phyloP scores from a whole-genome alignment of 2,797 vertebrate species.

The Rallus crepitans region DNA sequence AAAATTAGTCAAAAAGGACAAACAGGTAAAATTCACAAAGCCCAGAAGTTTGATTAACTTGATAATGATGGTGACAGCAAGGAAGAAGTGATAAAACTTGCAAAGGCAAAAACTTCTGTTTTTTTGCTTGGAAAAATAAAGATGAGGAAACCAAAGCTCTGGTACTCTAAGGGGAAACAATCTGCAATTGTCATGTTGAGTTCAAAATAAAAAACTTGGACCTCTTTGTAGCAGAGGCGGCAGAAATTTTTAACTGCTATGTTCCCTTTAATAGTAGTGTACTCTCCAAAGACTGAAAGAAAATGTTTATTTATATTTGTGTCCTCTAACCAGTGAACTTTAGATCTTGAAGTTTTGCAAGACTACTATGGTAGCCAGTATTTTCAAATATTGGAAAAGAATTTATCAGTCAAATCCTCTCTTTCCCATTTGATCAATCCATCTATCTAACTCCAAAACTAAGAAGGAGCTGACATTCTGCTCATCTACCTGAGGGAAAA shows the following conservation, averaged over 20 bases:
- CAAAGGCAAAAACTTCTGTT: neutral
- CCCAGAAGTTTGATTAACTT: neutral
- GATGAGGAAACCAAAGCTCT: neutral
- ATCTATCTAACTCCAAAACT: neutral
- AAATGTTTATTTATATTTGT: neutral
- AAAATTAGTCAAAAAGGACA: neutral
- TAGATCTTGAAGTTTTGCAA: neutral
- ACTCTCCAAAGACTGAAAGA: neutral
- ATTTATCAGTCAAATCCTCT: neutral
- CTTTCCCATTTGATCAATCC: neutral
- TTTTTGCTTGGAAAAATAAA: neutral
- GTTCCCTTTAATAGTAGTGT: neutral
- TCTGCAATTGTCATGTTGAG: neutral
- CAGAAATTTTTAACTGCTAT: neutral
- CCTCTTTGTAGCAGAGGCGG: neutral
- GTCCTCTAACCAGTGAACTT: accelerated
- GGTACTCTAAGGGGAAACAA: neutral
- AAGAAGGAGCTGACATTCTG: neutral
- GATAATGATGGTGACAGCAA: neutral
- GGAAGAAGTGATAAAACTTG: neutral
- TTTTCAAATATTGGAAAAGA: neutral
- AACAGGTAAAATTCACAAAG: neutral
- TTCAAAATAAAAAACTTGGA: neutral
- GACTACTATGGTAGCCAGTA: neutral
- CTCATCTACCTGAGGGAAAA: neutral